Percentiles rank a stretch among this genome's conserved stretches.
phyloP scores from a whole-genome alignment of 2,113 vertebrate species.

The Notarius lentiginosus region DNA sequence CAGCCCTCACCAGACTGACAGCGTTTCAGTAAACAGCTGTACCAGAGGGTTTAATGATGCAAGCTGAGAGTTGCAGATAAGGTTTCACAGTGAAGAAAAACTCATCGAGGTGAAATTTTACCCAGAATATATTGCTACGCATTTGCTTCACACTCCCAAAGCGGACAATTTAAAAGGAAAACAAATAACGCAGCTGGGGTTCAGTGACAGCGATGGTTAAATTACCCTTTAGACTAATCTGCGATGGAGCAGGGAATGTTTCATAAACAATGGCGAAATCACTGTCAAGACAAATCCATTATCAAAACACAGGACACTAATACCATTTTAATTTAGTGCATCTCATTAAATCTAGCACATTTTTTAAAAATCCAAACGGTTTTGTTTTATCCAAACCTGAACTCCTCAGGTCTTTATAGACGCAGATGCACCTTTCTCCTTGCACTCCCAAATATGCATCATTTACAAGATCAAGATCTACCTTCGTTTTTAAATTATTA shows the following conservation, averaged over 20 bases:
- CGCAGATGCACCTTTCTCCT: background rate
- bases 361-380: too few relatives aligned
- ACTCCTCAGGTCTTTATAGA: background rate
- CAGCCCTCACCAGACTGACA: slow-evolving; percentile 13
- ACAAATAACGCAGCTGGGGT: slow-evolving; percentile 23
- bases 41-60: slow-evolving; percentile 9
- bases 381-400: background rate
- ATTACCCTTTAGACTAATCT: slow-evolving; percentile 28
- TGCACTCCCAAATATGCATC: background rate
- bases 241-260: slow-evolving; percentile 7
- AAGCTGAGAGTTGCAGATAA: slow-evolving; percentile 44
- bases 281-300: slow-evolving; percentile 9
- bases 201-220: slow-evolving; percentile 3
- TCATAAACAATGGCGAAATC: slow-evolving; percentile 18
- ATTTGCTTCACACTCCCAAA: slow-evolving; percentile 1
- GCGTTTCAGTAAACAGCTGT: background rate
- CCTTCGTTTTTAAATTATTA: background rate
- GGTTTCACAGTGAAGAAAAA: slow-evolving; percentile 29
- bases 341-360: slow-evolving; percentile 5
- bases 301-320: background rate
- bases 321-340: slow-evolving; percentile 1
- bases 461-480: background rate
- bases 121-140: background rate
- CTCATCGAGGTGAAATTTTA: slow-evolving; percentile 24
- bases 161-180: slow-evolving; percentile 29